Conservation (phyloP, 2,113 vertebrate genomes). For the Empidonax alnorum region DNA sequence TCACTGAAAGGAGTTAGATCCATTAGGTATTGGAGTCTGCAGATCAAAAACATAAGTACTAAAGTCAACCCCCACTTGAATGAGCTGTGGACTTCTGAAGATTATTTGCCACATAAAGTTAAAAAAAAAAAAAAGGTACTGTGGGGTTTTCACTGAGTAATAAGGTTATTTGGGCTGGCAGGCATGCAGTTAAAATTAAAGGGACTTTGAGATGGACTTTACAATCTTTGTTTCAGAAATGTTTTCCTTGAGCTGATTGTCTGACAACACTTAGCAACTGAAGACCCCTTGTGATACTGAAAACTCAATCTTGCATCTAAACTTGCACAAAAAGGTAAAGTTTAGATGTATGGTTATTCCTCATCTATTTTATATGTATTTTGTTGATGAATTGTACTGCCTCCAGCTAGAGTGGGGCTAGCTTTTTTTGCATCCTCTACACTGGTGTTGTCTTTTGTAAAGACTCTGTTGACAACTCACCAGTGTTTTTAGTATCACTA, state of each 20-base stretch:
- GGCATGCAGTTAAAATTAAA: neutral
- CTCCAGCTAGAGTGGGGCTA: neutral
- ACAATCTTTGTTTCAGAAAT: neutral
- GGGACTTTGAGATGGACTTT: neutral
- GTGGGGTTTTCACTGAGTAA: neutral
- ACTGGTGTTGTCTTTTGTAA: neutral
- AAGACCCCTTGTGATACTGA: neutral
- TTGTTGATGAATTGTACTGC: neutral
- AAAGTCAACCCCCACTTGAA: neutral
- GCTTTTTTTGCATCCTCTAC: neutral
- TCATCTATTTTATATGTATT: neutral
- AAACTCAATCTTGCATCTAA: neutral
- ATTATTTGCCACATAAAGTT: neutral
- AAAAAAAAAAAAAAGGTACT: no score
- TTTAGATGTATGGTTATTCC: neutral
- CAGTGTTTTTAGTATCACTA: neutral
- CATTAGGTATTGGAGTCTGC: neutral
- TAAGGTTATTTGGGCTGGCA: neutral
- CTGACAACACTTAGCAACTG: neutral
- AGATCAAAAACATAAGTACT: neutral
- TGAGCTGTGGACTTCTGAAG: neutral
- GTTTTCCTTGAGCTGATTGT: neutral
- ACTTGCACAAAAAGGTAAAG: neutral
- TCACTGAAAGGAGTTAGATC: neutral
- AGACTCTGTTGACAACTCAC: neutral